Percentiles rank a stretch among this genome's conserved stretches.
Evolutionary conservation across 2,113 vertebrate species (phyloP).

Genomic region (Channa maculata): DNA sequence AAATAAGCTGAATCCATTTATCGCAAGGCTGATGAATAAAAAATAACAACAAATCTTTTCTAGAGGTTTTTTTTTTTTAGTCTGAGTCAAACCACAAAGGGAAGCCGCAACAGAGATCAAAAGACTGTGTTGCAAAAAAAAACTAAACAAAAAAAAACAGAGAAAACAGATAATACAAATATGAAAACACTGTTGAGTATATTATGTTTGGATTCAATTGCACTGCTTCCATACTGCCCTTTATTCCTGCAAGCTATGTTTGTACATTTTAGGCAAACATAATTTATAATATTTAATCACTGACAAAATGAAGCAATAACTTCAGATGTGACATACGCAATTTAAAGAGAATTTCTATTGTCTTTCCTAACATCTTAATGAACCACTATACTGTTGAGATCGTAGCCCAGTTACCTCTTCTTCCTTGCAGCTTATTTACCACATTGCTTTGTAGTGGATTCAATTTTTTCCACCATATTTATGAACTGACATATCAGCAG

Average conservation of each 20-base stretch:
- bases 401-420: conserved; percentile 22
- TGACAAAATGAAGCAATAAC: no score
- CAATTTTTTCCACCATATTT: conserved; percentile 38
- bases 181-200: background rate
- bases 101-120: conserved; percentile 30
- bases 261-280: no score
- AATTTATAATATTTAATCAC: no score
- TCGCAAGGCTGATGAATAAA: conserved; percentile 34
- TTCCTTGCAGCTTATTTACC: conserved; percentile 21
- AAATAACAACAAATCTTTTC: conserved; percentile 39
- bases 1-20: conserved; percentile 13
- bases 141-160: conserved; percentile 22
- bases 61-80: conserved; percentile 36
- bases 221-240: background rate
- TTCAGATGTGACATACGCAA: no score
- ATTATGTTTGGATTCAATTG: background rate
- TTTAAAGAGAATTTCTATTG: conserved; percentile 43
- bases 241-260: background rate
- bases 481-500: conserved; percentile 32
- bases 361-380: conserved; percentile 40
- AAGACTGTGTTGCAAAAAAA: background rate
- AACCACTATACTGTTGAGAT: conserved; percentile 46
- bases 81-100: conserved; percentile 35
- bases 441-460: conserved; percentile 45
- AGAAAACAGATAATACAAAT: conserved; percentile 12